A percentile compares a stretch with the other conserved stretches of the same genome.
Conservation (phyloP, 2,888 invertebrate species). For the Girardia tigrina region DNA sequence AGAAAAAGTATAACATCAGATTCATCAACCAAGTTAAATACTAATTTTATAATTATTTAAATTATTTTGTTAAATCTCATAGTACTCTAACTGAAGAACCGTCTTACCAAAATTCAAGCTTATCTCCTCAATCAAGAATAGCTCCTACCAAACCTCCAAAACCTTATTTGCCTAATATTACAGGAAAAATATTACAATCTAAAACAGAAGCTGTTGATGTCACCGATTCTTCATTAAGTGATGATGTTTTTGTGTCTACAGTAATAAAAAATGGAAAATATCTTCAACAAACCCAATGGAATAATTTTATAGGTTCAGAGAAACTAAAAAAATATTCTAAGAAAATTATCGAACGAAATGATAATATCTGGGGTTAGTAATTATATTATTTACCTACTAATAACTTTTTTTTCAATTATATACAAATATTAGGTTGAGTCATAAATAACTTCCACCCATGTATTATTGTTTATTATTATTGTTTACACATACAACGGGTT, state of each 20-base stretch:
- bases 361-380: constrained; percentile 19
- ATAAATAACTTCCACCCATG: no score
- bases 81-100: neutral
- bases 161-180: neutral
- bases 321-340: neutral
- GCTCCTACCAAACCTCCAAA: neutral
- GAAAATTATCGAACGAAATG: neutral
- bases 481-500: no score
- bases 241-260: neutral
- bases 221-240: neutral
- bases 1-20: neutral
- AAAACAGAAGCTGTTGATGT: neutral
- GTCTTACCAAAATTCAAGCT: neutral
- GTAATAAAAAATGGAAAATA: neutral
- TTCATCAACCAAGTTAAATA: neutral
- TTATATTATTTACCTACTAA: neutral
- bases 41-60: neutral
- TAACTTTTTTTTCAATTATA: no score
- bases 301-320: neutral
- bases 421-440: no score
- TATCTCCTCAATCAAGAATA: neutral
- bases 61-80: neutral
- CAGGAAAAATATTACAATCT: neutral
- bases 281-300: neutral
- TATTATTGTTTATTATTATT: no score